These are phyloP conservation scores for Anadara kagoshimensis DNA, from an alignment of 1,140 invertebrate genomes.

Conservation along the genomic window DNA sequence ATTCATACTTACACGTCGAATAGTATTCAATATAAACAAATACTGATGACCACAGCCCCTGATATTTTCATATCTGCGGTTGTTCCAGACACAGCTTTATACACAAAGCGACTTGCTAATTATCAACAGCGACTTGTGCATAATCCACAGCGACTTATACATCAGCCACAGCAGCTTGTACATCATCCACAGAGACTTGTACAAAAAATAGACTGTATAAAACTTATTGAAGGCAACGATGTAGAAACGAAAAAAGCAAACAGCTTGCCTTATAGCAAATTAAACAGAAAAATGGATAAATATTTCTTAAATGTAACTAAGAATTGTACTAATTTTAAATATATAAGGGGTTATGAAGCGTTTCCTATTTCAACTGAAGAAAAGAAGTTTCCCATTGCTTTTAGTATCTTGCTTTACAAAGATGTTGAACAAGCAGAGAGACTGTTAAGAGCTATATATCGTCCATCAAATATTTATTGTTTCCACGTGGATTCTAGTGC, in stretches of 20 bases:
- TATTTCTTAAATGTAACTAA: constrained; percentile 17
- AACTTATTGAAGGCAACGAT: constrained; percentile 23
- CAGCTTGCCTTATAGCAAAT: constrained; percentile 1
- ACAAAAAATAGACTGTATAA: constrained; percentile 1
- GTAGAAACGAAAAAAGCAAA: constrained; percentile 13
- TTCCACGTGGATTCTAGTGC: constrained; percentile 67
- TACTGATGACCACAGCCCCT: no score
- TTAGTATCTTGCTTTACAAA: constrained; percentile 53
- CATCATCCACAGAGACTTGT: not conserved
- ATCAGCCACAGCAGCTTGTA: not conserved
- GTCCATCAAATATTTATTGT: constrained; percentile 69
- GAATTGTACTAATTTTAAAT: constrained; percentile 36
- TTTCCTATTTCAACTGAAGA: constrained; percentile 43
- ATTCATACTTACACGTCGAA: no score
- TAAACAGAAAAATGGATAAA: constrained; percentile 1
- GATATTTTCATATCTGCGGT: not conserved
- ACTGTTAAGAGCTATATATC: constrained; percentile 62
- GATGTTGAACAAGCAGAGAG: constrained; percentile 60
- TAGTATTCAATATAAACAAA: no score
- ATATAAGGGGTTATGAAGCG: constrained; percentile 27
- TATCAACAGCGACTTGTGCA: no score
- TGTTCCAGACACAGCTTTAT: not conserved
- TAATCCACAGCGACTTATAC: not conserved
- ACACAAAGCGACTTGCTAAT: no score
- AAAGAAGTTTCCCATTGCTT: constrained; percentile 58